A percentile compares a stretch with the other conserved stretches of the same genome.
Evolutionary conservation across 2,888 invertebrate genomes (phyloP).

Genomic region (Lycophotia porphyrea): DNA sequence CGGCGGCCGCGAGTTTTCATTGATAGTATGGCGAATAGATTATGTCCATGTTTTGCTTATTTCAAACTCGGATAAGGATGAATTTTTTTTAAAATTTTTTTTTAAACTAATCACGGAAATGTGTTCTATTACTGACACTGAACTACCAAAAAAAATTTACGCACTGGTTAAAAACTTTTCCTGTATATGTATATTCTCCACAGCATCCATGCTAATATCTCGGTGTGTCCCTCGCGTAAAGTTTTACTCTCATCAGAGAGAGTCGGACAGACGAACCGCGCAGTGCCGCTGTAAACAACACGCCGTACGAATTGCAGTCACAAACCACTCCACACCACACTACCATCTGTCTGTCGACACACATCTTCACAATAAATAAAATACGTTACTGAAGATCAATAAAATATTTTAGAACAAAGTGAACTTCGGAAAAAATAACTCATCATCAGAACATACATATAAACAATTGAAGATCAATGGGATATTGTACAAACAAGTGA

Average conservation of each 20-base stretch:
- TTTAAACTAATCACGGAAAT: no score
- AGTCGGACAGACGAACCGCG: conserved; percentile 65
- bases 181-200: neutral
- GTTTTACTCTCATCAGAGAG: conserved; percentile 70
- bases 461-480: neutral
- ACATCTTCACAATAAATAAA: no score
- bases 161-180: no score
- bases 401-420: neutral
- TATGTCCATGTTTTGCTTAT: no score
- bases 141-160: no score
- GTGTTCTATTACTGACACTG: no score
- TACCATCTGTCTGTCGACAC: neutral
- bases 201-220: conserved; percentile 2
- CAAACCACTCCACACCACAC: conserved; percentile 2
- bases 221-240: conserved; percentile 37
- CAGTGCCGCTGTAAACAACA: conserved; percentile 51
- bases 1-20: no score
- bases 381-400: neutral
- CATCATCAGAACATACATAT: neutral
- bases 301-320: conserved; percentile 10
- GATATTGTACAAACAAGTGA: neutral
- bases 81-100: no score
- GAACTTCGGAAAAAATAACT: neutral
- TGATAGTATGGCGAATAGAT: no score
- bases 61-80: no score